These are phyloP conservation scores for Porphyrio hochstetteri DNA, from an alignment of 2,113 vertebrate genomes.

Conservation along the genomic window DNA sequence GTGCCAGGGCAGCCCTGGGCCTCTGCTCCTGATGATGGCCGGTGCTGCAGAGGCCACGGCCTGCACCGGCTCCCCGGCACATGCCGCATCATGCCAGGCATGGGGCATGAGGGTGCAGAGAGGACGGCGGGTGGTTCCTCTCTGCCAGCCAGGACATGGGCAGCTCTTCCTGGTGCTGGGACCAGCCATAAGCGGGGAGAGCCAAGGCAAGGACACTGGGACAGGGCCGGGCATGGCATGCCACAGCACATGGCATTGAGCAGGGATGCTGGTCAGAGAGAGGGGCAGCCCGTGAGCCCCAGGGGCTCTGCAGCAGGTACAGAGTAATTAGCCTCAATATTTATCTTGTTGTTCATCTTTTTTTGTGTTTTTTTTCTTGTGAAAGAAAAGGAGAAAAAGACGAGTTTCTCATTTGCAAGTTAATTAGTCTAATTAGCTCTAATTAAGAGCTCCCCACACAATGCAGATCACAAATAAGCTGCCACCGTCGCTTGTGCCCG, in stretches of 20 bases:
- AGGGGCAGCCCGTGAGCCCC: accelerated
- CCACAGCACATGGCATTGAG: accelerated
- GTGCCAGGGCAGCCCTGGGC: neutral
- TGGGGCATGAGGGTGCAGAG: accelerated
- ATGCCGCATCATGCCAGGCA: accelerated
- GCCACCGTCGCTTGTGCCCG: constrained; percentile 24
- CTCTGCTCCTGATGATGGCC: neutral
- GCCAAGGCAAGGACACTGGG: accelerated
- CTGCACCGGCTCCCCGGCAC: accelerated
- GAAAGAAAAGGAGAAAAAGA: constrained; percentile 36
- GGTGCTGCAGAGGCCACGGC: accelerated
- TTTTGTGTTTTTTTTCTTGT: constrained; percentile 20
- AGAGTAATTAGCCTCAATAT: constrained; percentile 74
- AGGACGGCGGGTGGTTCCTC: accelerated
- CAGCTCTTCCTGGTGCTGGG: neutral
- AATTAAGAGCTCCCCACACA: constrained; percentile 84
- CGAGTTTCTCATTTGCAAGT: constrained; percentile 83
- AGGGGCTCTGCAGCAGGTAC: neutral
- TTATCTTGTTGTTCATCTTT: constrained; percentile 32
- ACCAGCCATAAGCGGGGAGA: neutral
- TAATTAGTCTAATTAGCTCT: constrained; percentile 89
- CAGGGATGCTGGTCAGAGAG: accelerated
- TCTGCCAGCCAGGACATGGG: accelerated
- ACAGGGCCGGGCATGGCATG: neutral
- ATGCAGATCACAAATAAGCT: constrained; percentile 66